Conservation (phyloP, 2,888 invertebrate species). For the Drosophila multiciliata region DNA sequence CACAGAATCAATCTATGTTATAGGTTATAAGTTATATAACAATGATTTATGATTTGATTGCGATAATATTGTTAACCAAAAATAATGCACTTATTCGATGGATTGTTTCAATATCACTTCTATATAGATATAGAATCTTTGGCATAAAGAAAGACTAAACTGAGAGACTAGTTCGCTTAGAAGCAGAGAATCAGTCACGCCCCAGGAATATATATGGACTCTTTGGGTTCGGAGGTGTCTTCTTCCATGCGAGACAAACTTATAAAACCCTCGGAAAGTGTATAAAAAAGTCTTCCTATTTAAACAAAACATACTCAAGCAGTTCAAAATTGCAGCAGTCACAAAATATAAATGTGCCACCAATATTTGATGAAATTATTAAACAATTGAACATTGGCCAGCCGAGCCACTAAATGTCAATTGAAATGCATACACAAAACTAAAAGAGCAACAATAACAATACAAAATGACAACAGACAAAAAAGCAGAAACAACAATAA, state of each 20-base stretch:
- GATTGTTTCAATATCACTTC: neutral
- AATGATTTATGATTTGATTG: neutral
- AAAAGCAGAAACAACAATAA: neutral
- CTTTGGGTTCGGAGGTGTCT: neutral
- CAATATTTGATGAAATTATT: constrained; percentile 43
- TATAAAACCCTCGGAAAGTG: neutral
- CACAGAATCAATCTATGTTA: neutral
- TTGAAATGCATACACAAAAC: constrained; percentile 35
- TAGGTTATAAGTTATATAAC: neutral
- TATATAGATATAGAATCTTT: neutral
- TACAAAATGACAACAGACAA: neutral
- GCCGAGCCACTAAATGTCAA: constrained; percentile 38
- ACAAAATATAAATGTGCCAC: neutral
- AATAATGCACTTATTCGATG: neutral
- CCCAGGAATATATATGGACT: neutral
- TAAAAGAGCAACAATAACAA: neutral
- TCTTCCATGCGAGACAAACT: neutral
- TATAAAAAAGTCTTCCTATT: neutral
- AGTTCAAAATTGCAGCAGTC: neutral
- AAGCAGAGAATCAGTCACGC: neutral
- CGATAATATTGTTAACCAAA: neutral
- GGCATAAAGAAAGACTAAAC: neutral
- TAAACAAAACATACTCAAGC: neutral
- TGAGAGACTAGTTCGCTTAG: neutral
- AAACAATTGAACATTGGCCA: constrained; percentile 34